phyloP scores from a whole-genome alignment of 2,797 vertebrate species.

The Molossus alvarezi region DNA sequence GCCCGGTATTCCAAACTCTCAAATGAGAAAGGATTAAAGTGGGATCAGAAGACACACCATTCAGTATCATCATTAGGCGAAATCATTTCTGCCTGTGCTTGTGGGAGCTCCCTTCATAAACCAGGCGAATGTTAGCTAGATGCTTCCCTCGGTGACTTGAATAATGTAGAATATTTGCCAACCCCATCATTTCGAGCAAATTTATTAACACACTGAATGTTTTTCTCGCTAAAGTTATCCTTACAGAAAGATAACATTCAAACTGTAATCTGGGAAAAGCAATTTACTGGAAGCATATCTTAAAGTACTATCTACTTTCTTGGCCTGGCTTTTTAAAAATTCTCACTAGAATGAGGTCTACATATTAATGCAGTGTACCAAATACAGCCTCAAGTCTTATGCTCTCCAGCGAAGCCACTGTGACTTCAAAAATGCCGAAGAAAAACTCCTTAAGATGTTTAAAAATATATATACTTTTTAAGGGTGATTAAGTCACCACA shows the following conservation, averaged over 20 bases:
- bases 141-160: conserved; percentile 47
- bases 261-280: background rate
- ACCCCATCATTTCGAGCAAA: conserved; percentile 10
- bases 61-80: conserved; percentile 3
- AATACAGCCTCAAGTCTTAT: background rate
- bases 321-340: background rate
- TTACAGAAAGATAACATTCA: conserved; percentile 40
- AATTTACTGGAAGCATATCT: background rate
- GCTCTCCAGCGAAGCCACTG: background rate
- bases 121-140: conserved; percentile 13
- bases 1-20: background rate
- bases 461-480: conserved; percentile 11
- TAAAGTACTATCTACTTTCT: background rate
- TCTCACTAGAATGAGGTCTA: background rate
- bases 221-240: background rate
- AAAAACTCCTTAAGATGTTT: background rate
- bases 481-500: background rate
- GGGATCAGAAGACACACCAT: conserved; percentile 26
- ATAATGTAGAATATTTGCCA: conserved; percentile 62
- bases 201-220: background rate
- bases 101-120: background rate
- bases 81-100: conserved; percentile 19
- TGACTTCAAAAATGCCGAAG: conserved; percentile 38
- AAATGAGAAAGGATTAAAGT: conserved; percentile 44
- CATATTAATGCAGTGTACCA: background rate